Evolutionary conservation across 37 sponge, comb jelly and placozoan species (phyloP), one percentile per base, ranked within the genome.

Genomic region (Aphrocallistes beatrix): DNA sequence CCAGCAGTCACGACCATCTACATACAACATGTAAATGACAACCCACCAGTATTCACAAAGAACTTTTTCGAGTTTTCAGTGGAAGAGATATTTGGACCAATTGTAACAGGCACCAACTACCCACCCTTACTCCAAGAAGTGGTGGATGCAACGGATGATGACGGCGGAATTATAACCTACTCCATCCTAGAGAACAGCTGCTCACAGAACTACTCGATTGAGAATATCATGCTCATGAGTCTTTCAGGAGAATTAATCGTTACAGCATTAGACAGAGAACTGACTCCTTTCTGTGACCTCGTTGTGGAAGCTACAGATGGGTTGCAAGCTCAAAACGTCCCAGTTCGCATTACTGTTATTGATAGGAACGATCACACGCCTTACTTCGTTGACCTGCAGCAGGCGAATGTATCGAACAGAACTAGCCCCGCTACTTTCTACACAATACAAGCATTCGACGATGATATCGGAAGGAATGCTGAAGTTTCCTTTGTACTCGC

Each of bases 191-290:
- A 60, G 1, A 60, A 60, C 75, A 32, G 28, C 21, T 60, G 75
- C 34, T 60, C 75, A 60, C 17, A 60, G 17, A 30, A 60, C 75
- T 60, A 60, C 21, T 8, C 25, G n/a, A 60, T 60, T 6, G 75
- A 60, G 8, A 60, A 3, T 60, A 19, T 60, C 34, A 32, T 60
- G 28, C 8, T 60, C 10, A 19, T 60, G 75, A 60, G 75, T 60
- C n/a, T 60, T 3, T 60, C 75, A 60, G 75, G 75, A 60, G 75
- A 60, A 30, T 6, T 60, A 13, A 3, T 60, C 75, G 75, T 60
- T 25, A 60, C 75, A 25, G 75, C 75, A 3, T 28, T 60, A 60
- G 75, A 60, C 75, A 60, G 75, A 60, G 75, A 60, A 60, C 34
- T 60, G 17, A 60, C 75, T 60, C 75, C 75, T 3, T 32, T 28